These are phyloP conservation scores for Enteromius paludinosus DNA, from an alignment of 2,797 vertebrate genomes.

Conservation along the genomic window DNA sequence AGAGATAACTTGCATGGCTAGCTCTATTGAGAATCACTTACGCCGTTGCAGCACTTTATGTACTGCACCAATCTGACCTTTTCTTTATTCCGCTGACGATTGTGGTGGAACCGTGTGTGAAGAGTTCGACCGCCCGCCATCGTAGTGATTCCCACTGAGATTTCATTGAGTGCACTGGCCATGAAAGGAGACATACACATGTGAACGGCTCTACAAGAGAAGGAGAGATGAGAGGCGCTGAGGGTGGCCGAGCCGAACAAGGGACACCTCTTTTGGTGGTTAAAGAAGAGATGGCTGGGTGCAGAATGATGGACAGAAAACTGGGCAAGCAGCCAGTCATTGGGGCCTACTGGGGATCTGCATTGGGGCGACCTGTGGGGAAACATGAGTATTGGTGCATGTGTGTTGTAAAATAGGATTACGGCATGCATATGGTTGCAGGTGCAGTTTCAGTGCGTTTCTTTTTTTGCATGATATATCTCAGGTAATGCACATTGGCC, in stretches of 20 bases:
- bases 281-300: background rate
- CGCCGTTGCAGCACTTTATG: background rate
- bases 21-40: constrained; percentile 40
- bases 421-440: background rate
- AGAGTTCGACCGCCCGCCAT: background rate
- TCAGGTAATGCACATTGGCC: background rate
- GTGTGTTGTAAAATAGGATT: background rate
- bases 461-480: background rate
- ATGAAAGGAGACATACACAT: constrained; percentile 80
- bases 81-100: background rate
- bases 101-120: background rate
- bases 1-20: constrained; percentile 35
- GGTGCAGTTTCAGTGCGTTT: background rate
- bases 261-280: constrained; percentile 25
- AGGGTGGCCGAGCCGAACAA: background rate
- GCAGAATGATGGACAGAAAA: constrained; percentile 17
- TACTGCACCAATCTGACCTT: background rate
- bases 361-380: background rate
- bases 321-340: constrained; percentile 13
- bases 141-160: constrained; percentile 6
- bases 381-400: background rate
- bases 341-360: background rate
- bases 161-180: constrained; percentile 71
- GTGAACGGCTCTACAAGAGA: constrained; percentile 70
- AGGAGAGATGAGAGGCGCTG: constrained; percentile 4